Evolutionary conservation across 2,113 vertebrate species (phyloP).

Genomic region (Ceyx margarethae): DNA sequence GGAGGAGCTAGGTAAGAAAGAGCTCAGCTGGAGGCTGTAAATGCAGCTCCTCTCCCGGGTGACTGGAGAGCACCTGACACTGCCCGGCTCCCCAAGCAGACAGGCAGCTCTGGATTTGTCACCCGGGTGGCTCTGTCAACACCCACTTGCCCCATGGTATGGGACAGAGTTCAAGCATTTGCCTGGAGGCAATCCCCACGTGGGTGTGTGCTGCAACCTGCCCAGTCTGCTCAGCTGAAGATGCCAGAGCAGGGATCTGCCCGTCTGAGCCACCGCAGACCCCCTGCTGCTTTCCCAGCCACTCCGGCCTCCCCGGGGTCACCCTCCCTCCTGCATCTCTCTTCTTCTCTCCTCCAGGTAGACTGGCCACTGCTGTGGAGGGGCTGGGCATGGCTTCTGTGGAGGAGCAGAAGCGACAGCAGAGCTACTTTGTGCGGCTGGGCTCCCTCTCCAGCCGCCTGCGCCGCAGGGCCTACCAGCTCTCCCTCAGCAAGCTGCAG

Average conservation of each 20-base stretch:
- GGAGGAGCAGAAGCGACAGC: constrained; percentile 67
- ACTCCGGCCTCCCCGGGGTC: not conserved
- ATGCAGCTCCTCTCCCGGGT: not conserved
- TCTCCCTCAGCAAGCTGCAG: constrained; percentile 82
- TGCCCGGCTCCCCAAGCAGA: not conserved
- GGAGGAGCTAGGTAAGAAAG: constrained; percentile 86
- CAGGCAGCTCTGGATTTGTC: constrained; percentile 14
- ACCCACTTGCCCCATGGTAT: not conserved
- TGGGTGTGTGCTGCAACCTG: not conserved
- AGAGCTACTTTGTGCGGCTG: constrained; percentile 90
- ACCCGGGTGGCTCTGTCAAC: not conserved
- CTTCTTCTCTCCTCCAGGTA: constrained; percentile 50
- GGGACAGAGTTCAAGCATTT: not conserved
- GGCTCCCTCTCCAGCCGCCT: constrained; percentile 85
- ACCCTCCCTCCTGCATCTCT: not conserved
- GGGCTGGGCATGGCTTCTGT: constrained; percentile 41
- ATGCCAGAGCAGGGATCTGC: not conserved
- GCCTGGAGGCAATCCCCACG: not conserved
- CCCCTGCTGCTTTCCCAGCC: not conserved
- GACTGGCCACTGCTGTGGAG: constrained; percentile 58
- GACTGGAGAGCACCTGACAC: constrained; percentile 6
- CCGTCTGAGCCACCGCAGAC: not conserved
- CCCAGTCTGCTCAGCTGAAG: not conserved
- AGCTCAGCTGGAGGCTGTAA: not conserved
- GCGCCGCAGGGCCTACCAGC: constrained; percentile 79